A percentile compares a stretch with the other conserved stretches of the same genome.
These are phyloP conservation scores for Polydrusus pterygomalis DNA, from an alignment of 2,888 invertebrate species.

Conservation along the genomic window DNA sequence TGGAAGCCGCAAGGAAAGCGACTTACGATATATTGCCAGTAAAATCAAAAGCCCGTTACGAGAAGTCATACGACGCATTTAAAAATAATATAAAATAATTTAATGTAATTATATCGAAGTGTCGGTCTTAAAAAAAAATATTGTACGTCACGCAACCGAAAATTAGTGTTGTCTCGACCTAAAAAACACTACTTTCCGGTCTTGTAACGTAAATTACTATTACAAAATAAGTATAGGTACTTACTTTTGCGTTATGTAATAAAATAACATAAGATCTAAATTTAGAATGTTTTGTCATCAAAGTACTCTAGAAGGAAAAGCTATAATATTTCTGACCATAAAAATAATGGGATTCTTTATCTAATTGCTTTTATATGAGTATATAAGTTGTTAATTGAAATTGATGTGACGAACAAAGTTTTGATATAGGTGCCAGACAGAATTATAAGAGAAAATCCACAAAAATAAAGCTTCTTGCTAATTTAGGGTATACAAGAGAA, in stretches of 20 bases:
- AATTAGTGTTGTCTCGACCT: no score
- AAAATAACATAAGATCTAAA: neutral
- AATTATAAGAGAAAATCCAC: neutral
- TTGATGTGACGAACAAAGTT: constrained; percentile 43
- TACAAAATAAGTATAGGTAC: neutral
- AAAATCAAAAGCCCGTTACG: no score
- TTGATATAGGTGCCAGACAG: constrained; percentile 13
- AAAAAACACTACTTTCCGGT: no score
- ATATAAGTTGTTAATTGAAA: constrained; percentile 48
- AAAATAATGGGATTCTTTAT: constrained; percentile 38
- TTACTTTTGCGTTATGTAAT: neutral
- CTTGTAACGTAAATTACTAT: no score
- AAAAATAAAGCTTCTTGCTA: neutral
- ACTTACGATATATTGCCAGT: no score
- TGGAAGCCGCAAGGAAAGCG: no score
- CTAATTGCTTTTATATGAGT: constrained; percentile 45
- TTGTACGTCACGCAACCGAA: no score
- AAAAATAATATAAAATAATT: no score
- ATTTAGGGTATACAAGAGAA: neutral
- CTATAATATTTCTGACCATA: constrained; percentile 28
- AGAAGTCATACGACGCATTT: no score
- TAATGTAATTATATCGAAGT: no score
- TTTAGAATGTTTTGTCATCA: constrained; percentile 23
- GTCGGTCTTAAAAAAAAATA: no score
- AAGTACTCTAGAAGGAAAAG: constrained; percentile 17